Evolutionary conservation across 2,888 invertebrate genomes (phyloP).

Genomic region (Spatulosminthurus flaviceps): DNA sequence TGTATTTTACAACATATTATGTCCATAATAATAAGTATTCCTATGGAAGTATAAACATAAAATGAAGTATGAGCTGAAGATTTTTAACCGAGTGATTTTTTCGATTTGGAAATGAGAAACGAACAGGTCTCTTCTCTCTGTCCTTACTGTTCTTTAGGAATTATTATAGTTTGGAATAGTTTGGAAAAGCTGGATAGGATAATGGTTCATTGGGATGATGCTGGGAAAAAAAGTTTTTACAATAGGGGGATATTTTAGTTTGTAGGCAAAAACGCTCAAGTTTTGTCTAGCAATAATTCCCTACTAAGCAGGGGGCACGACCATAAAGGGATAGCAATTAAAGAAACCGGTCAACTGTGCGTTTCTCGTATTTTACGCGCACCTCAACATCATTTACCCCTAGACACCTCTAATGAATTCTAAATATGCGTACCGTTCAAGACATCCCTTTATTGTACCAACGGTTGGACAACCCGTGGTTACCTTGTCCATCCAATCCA

Average conservation of each 20-base stretch:
- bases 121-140: too few species aligned
- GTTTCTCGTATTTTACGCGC: constrained; percentile 59
- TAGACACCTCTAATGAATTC: constrained; percentile 63
- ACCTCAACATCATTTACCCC: constrained; percentile 59
- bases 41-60: background rate
- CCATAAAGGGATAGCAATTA: constrained; percentile 63
- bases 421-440: constrained; percentile 51
- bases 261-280: constrained; percentile 48
- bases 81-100: background rate
- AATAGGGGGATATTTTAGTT: constrained; percentile 45
- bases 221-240: constrained; percentile 33
- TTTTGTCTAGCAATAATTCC: constrained; percentile 55
- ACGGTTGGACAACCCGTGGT: constrained; percentile 46
- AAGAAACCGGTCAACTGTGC: constrained; percentile 62
- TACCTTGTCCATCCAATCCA: constrained; percentile 36
- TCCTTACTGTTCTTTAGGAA: background rate
- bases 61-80: background rate
- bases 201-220: constrained; percentile 9
- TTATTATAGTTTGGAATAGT: too few species aligned
- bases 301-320: constrained; percentile 56
- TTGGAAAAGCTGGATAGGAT: background rate
- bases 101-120: constrained; percentile 3
- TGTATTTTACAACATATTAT: too few species aligned
- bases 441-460: constrained; percentile 45
- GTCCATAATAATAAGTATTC: too few species aligned